Base-by-base conservation (phyloP, 2,113 vertebrate genomes). In the Tautogolabrus adspersus region DNA sequence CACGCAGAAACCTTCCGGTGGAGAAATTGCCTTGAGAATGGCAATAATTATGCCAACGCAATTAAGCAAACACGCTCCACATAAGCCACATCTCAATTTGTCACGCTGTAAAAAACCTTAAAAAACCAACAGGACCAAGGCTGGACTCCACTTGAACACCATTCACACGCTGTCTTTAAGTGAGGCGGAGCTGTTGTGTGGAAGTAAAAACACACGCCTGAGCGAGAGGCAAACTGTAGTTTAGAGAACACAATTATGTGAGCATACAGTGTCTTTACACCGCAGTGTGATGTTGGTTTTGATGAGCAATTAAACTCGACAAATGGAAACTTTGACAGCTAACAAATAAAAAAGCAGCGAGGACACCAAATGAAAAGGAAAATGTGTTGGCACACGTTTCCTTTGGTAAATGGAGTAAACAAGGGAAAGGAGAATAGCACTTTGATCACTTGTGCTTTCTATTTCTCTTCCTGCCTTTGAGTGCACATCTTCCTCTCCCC, bases 61-160 rank as follows among this genome's bases (percentile, higher is more conserved):
- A 90, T 86, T 85, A 89, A 78, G 71, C 72, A 91, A 88, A 89
- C 72, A 82, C 16, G 40, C 52, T 66, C 63, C 34, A 51, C 62
- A 64, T 54, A 21, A 63, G 52, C 40, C 55, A 79, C 69, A 42
- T 82, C 77, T 90, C 76, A 64, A 83, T 89, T 72, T 82, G 26
- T 84, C 74, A 66, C 16, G 40, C 22, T 38, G 52, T 73, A 83
- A 47, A 34, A 34, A 34, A 34, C 51, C 66, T 58, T 6, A 56
- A 21, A 61, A 79, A 81, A 65, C 57, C 6, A 68, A 62, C 46
- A 61, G 10, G 60, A 47, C 18, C 0, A 21, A 56, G 56, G 51
- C 46, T 26, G 46, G 26, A 23, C 51, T 75, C 19, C 23, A 23
- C 66, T 34, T 34, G 58, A 72, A 85, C 56, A 51, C 26, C 8